These are phyloP conservation scores for Pseudococcus longispinus DNA, from an alignment of 2,888 invertebrate genomes.

Conservation along the genomic window DNA sequence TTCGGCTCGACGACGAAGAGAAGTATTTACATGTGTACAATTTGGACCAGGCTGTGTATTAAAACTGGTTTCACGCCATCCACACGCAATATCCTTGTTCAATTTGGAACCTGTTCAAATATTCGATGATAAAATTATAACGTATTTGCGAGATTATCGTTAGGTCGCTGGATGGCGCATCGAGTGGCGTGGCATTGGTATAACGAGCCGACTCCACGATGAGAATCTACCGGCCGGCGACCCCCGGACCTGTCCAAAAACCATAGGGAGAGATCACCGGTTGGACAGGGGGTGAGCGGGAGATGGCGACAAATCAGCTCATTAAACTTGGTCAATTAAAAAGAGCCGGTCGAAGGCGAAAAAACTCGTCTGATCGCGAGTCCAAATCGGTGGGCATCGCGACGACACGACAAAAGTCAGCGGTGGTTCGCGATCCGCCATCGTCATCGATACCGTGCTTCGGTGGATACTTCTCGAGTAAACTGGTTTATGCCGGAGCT, in stretches of 20 bases:
- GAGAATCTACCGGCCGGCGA: background rate
- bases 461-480: background rate
- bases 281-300: background rate
- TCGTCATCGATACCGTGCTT: background rate
- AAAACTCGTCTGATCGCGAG: background rate
- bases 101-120: constrained; percentile 43
- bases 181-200: background rate
- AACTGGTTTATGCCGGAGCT: background rate
- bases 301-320: background rate
- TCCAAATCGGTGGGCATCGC: background rate
- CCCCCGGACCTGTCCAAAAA: background rate
- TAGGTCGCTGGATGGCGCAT: background rate
- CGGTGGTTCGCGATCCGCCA: background rate
- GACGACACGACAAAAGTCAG: background rate
- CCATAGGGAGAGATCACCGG: background rate
- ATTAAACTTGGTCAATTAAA: background rate
- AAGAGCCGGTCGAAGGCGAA: background rate
- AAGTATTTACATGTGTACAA: background rate
- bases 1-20: background rate
- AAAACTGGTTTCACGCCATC: background rate
- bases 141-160: background rate
- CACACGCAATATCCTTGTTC: constrained; percentile 21
- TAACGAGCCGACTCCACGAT: background rate
- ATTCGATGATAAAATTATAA: constrained; percentile 16
- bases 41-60: background rate